Conservation (phyloP, 2,113 vertebrate species). For the Triplophysa siluroides region DNA sequence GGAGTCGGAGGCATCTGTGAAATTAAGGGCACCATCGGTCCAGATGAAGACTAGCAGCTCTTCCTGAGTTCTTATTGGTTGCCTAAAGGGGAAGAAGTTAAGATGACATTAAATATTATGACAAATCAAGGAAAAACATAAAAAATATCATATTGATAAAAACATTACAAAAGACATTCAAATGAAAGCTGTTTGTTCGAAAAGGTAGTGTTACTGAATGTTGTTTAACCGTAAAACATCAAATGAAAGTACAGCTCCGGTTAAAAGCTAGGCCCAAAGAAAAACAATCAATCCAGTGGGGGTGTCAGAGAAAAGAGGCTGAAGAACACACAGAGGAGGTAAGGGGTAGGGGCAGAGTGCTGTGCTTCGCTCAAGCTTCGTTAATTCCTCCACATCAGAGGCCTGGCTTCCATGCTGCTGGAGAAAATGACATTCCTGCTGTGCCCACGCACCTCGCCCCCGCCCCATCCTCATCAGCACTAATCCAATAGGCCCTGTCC, state of each 20-base stretch:
- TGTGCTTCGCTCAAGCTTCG: conserved; percentile 39
- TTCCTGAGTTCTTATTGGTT: conserved; percentile 72
- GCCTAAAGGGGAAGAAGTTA: conserved; percentile 66
- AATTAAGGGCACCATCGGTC: conserved; percentile 80
- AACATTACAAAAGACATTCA: no score
- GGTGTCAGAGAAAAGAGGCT: neutral
- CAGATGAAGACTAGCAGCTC: conserved; percentile 83
- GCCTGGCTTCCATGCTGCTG: conserved; percentile 57
- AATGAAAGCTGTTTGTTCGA: no score
- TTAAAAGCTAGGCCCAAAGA: neutral
- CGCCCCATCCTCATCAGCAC: no score
- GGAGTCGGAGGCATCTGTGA: conserved; percentile 76
- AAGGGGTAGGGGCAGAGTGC: conserved; percentile 4
- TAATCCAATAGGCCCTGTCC: no score
- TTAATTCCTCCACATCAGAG: conserved; percentile 55
- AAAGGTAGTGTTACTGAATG: no score
- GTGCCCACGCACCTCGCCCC: no score
- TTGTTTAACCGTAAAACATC: neutral
- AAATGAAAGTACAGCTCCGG: neutral
- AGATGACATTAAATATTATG: neutral
- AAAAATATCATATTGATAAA: no score
- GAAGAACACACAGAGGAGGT: conserved; percentile 25
- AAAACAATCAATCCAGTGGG: conserved; percentile 19
- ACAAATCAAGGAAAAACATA: neutral
- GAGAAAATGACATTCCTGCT: conserved; percentile 61